These are phyloP conservation scores for Neoaliturus tenellus DNA, from an alignment of 2,888 invertebrate genomes.

Conservation along the genomic window DNA sequence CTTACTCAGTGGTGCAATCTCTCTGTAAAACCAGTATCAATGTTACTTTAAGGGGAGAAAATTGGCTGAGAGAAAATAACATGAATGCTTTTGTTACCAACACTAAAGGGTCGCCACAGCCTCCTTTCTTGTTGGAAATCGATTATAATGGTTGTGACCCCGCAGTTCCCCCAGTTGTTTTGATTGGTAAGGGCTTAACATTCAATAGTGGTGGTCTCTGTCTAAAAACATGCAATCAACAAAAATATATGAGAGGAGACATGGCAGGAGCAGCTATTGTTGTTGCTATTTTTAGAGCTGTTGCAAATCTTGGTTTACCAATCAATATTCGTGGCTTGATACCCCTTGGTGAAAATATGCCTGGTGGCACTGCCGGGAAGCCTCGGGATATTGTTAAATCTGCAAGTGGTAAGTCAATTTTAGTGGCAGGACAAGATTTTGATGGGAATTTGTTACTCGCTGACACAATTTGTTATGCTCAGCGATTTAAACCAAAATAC, in stretches of 20 bases:
- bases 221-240: constrained; percentile 78
- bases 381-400: constrained; percentile 87
- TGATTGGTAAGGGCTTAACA: constrained; percentile 83
- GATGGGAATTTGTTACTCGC: constrained; percentile 88
- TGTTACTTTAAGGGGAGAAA: constrained; percentile 80
- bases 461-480: constrained; percentile 87
- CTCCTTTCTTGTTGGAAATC: constrained; percentile 88
- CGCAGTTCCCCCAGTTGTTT: constrained; percentile 80
- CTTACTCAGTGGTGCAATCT: constrained; percentile 80
- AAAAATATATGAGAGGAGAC: constrained; percentile 86
- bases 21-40: constrained; percentile 76
- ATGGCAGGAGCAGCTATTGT: constrained; percentile 83
- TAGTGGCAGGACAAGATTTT: constrained; percentile 85
- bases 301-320: constrained; percentile 62
- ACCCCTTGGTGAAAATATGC: constrained; percentile 89
- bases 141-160: constrained; percentile 80
- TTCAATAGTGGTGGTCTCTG: constrained; percentile 86
- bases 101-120: constrained; percentile 85
- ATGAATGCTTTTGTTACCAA: constrained; percentile 89
- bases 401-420: constrained; percentile 85
- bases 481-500: constrained; percentile 82
- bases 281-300: constrained; percentile 61
- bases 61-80: constrained; percentile 86
- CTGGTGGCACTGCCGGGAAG: constrained; percentile 85
- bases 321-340: constrained; percentile 77